Evolutionary conservation across 2,797 vertebrate genomes (phyloP).

Genomic region (Pseudomugil tenellus): DNA sequence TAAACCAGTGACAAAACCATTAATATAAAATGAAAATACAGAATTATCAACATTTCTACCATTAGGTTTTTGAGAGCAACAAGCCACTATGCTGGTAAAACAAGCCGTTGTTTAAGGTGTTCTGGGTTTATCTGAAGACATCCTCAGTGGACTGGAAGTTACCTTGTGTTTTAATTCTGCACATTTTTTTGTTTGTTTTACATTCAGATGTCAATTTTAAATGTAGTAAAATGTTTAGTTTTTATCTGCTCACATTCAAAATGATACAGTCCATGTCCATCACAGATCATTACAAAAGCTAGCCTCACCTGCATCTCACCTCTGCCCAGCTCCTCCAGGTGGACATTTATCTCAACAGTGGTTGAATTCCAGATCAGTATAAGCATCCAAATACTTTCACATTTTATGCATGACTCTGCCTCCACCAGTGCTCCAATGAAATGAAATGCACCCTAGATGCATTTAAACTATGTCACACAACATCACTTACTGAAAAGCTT

Average conservation of each 20-base stretch:
- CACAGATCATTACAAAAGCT: not conserved
- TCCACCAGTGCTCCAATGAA: not conserved
- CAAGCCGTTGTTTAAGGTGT: not conserved
- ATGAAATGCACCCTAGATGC: not conserved
- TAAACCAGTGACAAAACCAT: not conserved
- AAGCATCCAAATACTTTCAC: not conserved
- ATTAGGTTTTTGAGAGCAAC: too few relatives aligned
- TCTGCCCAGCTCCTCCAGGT: not conserved
- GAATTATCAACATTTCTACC: not conserved
- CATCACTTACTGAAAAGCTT: not conserved
- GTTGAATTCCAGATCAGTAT: not conserved
- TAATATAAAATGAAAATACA: not conserved
- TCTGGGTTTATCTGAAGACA: not conserved
- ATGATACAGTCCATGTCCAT: not conserved
- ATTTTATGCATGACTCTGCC: not conserved
- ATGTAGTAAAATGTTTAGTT: not conserved
- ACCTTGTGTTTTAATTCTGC: not conserved
- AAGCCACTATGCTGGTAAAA: too few relatives aligned
- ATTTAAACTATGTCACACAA: not conserved
- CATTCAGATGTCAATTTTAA: not conserved
- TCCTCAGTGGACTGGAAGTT: not conserved
- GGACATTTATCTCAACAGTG: not conserved
- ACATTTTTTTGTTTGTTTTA: not conserved
- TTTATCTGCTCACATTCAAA: not conserved
- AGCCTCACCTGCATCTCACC: not conserved